Base-by-base conservation (phyloP, 2,888 invertebrate genomes). In the Oasisia sp. region DNA sequence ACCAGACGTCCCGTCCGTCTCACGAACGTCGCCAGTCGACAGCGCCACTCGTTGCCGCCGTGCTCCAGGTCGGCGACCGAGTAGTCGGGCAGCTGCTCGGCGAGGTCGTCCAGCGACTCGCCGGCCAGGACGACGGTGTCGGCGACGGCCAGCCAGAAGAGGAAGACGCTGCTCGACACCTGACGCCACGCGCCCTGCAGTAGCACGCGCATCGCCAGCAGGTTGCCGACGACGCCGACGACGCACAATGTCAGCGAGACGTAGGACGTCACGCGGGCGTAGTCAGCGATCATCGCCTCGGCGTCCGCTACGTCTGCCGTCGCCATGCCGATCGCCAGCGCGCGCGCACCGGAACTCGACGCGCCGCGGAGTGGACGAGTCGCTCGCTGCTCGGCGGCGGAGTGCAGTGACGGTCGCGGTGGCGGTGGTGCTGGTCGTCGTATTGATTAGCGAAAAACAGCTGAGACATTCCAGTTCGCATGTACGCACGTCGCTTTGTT, bases 81-180 rank as follows among this genome's bases (percentile, higher is more conserved):
- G 32, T 91, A 8, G 11, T 50, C 32, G 19, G 92, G 92, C 9
- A 91, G 32, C n/a, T 92, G 91, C 38, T 91, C 91, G 19, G 92
- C 93, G 4, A 93, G 50, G 90, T 93, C 93, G 89, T 93, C 93
- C 32, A 93, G 32, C n/a, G 74, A 45, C 91, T 93, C 93, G 19
- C 92, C 74, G 8, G 92, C 44, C 38, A 93, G 89, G 19, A 93
- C 92, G 19, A 93, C 89, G 7, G 93, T 91, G 91, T 93, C 93
- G 56, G 92, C 89, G 11, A 93, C 56, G 27, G 93, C 93, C 32
- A 92, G 44, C 7, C 91, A 90, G 50, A 93, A 45, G 19, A 93
- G 74, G 56, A 93, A 93, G 32, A 92, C 74, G 44, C 58, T 89
- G 44, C 91, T 92, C 32, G 92, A 91, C 12, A 56, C 50, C 92